Evolutionary conservation across 2,888 invertebrate species (phyloP), one percentile per base, ranked within the genome.

Genomic region (Apamea monoglypha): DNA sequence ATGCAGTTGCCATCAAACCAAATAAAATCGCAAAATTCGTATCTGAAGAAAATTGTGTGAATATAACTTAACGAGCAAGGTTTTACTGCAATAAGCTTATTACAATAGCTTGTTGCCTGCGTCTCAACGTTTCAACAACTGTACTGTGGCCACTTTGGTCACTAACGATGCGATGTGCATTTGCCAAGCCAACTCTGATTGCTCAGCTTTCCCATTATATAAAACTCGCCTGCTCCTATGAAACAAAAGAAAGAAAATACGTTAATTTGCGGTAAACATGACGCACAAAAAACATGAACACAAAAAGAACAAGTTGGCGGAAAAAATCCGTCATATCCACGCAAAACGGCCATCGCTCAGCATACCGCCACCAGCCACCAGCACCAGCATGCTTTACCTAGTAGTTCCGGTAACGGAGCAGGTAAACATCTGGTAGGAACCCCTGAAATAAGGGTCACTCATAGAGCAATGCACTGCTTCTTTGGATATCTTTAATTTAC

Each of bases 141-240:
- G 44, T 2, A 75, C 5, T n/a, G 4, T 32, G 18, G 29, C 18
- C 29, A 18, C 8, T n/a, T 25, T 25, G 0, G 18, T 18, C 29
- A 7, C 25, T 44, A 29, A 56, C 5, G 25, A 56, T 56, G n/a
- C 25, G 18, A 76, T 32, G 18, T 75, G 18, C 1, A 32, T 76
- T 71, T 25, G 18, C 10, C 32, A 75, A 56, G 10, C 18, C 18
- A 56, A 8, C 2, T 40, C 25, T 14, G 7, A n/a, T 32, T 59
- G 18, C 44, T 59, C 53, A 53, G 29, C 25, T 74, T 40, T 74
- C 25, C 44, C 44, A 44, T n/a, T 8, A 75, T 74, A 74, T 53
- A 50, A 50, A n/a, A 36, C 29, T 53, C 16, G 3, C 21, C 40
- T 40, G n/a, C 8, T 72, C 5, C 21, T 36, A 53, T 53, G 18